Percentiles rank a stretch among this genome's conserved stretches.
phyloP scores from a whole-genome alignment of 30 jellyfish, hydroid and myxozoan species.

The Pelagia noctiluca region DNA sequence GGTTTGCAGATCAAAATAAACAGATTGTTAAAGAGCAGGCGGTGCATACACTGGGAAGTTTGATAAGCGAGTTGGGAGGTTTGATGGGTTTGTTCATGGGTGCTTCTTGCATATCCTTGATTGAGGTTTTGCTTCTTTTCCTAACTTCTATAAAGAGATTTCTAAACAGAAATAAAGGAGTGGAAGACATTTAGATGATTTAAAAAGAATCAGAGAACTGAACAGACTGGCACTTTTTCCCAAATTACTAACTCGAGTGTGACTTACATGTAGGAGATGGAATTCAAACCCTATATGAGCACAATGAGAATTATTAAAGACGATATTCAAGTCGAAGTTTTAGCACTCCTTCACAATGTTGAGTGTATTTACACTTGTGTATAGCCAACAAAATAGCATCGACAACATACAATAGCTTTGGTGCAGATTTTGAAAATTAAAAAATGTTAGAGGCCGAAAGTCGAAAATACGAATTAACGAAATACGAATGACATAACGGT shows the following conservation, averaged over 20 bases:
- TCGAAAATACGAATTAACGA: too few relatives aligned
- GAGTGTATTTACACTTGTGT: too few relatives aligned
- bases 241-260: neutral
- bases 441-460: too few relatives aligned
- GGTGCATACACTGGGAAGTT: neutral
- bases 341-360: too few relatives aligned
- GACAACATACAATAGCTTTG: too few relatives aligned
- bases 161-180: neutral
- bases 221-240: neutral
- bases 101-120: constrained; percentile 19
- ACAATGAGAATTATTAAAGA: too few relatives aligned
- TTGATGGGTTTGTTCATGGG: constrained; percentile 39
- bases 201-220: neutral
- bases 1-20: neutral
- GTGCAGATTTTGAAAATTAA: too few relatives aligned
- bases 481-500: too few relatives aligned
- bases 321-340: too few relatives aligned
- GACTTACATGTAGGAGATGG: neutral
- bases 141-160: neutral
- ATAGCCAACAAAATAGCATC: too few relatives aligned
- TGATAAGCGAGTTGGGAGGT: constrained; percentile 31
- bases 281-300: too few relatives aligned
- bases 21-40: neutral
- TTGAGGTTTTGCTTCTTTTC: constrained; percentile 7
- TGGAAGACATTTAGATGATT: too few relatives aligned